Conservation (phyloP, 2,797 vertebrate species). For the Microctenopoma stevenorrisi region DNA sequence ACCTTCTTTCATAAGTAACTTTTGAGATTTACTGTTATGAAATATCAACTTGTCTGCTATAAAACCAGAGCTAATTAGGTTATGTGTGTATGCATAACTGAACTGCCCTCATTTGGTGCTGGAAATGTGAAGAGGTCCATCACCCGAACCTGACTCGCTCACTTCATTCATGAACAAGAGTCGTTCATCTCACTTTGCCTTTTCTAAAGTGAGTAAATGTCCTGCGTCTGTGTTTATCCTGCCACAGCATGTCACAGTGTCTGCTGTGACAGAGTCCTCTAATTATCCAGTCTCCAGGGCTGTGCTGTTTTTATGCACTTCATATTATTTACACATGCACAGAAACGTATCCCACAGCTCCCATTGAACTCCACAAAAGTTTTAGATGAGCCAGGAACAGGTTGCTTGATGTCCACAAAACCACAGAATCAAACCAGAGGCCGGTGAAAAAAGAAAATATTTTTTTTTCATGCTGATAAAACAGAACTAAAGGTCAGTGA, state of each 20-base stretch:
- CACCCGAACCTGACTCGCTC: too few relatives aligned
- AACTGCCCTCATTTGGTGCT: too few relatives aligned
- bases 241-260: background rate
- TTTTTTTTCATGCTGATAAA: slow-evolving; percentile 11
- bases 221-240: background rate
- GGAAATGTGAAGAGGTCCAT: too few relatives aligned
- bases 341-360: background rate
- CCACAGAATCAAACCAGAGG: slow-evolving; percentile 15
- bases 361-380: slow-evolving; percentile 6
- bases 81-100: too few relatives aligned
- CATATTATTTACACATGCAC: background rate
- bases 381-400: background rate
- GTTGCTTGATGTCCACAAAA: slow-evolving; percentile 6
- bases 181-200: too few relatives aligned
- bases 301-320: background rate
- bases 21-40: too few relatives aligned
- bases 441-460: background rate
- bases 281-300: background rate
- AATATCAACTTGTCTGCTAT: too few relatives aligned
- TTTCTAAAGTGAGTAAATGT: too few relatives aligned
- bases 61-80: too few relatives aligned
- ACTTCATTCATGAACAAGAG: too few relatives aligned
- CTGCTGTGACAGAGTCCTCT: background rate
- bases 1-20: background rate
- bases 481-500: slow-evolving; percentile 51